These are phyloP conservation scores for Phrynocephalus forsythii DNA, from an alignment of 2,797 vertebrate species.

Conservation along the genomic window DNA sequence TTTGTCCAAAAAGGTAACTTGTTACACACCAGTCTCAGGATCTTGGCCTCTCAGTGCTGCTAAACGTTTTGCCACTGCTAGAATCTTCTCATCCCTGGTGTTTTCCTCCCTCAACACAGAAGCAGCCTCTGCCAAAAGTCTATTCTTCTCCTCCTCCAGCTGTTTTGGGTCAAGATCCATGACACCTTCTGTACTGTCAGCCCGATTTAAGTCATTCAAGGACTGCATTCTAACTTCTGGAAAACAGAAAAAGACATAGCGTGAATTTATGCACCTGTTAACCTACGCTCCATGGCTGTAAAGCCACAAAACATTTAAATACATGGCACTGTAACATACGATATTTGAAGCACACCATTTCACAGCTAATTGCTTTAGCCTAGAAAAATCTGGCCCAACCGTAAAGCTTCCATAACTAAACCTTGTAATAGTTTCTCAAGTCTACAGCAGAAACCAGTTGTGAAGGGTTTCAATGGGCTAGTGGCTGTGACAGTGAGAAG, in stretches of 20 bases:
- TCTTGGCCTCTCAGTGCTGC: slow-evolving; percentile 89
- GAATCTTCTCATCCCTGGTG: slow-evolving; percentile 85
- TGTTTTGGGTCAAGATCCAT: slow-evolving; percentile 81
- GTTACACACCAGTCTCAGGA: slow-evolving; percentile 86
- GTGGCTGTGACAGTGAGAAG: not conserved
- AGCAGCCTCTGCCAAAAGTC: slow-evolving; percentile 87
- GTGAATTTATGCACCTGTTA: not conserved
- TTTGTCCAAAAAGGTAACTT: not conserved
- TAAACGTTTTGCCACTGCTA: slow-evolving; percentile 88
- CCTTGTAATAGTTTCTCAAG: not conserved
- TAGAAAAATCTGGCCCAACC: not conserved
- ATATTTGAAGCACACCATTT: not conserved
- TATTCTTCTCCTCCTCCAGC: slow-evolving; percentile 87
- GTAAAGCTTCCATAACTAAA: not conserved
- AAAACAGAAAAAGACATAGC: slow-evolving; percentile 12
- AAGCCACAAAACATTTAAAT: not conserved
- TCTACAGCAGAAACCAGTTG: not conserved
- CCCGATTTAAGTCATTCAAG: slow-evolving; percentile 88
- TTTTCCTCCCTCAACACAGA: slow-evolving; percentile 85
- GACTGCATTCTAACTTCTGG: slow-evolving; percentile 63
- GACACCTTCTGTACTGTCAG: slow-evolving; percentile 58
- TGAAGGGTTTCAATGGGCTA: not conserved
- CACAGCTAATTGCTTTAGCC: not conserved
- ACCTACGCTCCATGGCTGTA: not conserved
- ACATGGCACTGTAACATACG: not conserved